Conservation (phyloP, 1,140 invertebrate species). For the Trichonephila clavipes region DNA sequence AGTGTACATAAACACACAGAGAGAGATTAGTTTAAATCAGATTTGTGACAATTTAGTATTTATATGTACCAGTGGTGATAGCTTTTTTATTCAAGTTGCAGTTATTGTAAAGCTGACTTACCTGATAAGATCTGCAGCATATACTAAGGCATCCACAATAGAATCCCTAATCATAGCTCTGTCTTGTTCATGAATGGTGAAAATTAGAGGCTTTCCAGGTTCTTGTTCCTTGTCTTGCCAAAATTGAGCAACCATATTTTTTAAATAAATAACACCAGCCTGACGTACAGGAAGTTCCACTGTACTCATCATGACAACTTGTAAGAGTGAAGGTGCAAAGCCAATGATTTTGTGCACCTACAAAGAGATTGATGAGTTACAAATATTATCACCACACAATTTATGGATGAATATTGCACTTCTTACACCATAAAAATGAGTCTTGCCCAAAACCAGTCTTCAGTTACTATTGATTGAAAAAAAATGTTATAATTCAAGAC, state of each 20-base stretch:
- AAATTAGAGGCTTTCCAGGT: conserved; percentile 87
- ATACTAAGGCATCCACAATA: conserved; percentile 96
- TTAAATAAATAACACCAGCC: conserved; percentile 97
- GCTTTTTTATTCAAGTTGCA: no score
- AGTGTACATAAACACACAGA: no score
- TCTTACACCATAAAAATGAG: no score
- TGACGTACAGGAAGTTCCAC: conserved; percentile 95
- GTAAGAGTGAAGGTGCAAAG: conserved; percentile 94
- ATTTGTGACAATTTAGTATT: no score
- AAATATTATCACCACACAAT: no score
- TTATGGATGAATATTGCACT: no score
- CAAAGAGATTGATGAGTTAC: background rate
- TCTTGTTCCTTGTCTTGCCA: conserved; percentile 94
- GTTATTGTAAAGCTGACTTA: conserved; percentile 78
- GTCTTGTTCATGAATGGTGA: conserved; percentile 97
- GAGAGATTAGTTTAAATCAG: no score
- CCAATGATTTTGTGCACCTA: conserved; percentile 97
- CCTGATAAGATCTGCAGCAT: conserved; percentile 93
- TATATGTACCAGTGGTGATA: no score
- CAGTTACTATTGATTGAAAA: no score
- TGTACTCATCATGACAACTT: conserved; percentile 92
- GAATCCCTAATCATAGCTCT: conserved; percentile 93
- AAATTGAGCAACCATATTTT: conserved; percentile 93
- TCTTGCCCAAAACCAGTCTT: no score
- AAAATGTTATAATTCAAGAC: no score